Percentiles rank a stretch among this genome's conserved stretches.
Evolutionary conservation across 2,113 vertebrate species (phyloP).

Genomic region (Sinosuthora webbiana): DNA sequence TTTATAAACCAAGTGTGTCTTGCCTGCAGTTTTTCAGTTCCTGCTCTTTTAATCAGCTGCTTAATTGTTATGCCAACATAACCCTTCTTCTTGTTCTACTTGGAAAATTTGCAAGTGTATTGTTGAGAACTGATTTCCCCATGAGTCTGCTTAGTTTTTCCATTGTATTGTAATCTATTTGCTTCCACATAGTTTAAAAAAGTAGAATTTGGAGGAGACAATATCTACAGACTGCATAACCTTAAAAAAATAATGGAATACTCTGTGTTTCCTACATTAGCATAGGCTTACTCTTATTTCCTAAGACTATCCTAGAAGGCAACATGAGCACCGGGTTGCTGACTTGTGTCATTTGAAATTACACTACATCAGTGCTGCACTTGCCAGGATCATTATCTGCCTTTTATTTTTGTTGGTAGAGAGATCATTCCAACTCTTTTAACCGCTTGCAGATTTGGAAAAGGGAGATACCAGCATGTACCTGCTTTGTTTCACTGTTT

Average conservation of each 20-base stretch:
- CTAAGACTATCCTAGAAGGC: background rate
- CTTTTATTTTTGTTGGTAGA: background rate
- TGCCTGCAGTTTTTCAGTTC: background rate
- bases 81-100: background rate
- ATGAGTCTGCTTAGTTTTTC: background rate
- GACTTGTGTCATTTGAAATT: background rate
- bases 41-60: background rate
- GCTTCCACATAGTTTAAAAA: background rate
- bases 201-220: background rate
- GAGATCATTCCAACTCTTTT: background rate
- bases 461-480: background rate
- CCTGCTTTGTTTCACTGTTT: background rate
- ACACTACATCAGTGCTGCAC: background rate
- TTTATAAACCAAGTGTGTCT: background rate
- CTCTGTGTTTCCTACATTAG: background rate
- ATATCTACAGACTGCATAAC: background rate
- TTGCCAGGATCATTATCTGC: background rate
- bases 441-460: background rate
- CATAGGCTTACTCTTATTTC: background rate
- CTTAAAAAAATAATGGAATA: background rate
- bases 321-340: accelerated
- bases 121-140: background rate
- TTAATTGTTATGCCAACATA: background rate
- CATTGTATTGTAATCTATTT: background rate
- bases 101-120: background rate